phyloP scores from a whole-genome alignment of 2,113 vertebrate genomes.

The Trinectes maculatus region DNA sequence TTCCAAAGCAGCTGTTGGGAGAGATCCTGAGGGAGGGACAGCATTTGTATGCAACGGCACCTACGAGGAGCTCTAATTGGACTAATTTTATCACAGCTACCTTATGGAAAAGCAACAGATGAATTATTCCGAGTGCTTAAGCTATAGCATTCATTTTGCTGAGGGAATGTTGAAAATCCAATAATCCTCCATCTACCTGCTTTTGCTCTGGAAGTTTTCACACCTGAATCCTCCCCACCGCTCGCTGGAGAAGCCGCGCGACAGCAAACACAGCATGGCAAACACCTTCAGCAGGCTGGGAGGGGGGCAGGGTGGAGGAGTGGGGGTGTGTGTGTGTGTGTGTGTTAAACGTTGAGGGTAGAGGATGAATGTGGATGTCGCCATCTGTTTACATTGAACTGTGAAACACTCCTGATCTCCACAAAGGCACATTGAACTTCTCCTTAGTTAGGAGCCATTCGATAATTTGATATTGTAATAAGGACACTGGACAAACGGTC shows the following conservation, averaged over 20 bases:
- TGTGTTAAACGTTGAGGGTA: constrained; percentile 36
- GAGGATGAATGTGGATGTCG: constrained; percentile 1
- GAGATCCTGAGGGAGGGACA: constrained; percentile 45
- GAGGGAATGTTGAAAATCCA: not conserved
- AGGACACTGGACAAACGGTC: not conserved
- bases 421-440: constrained; percentile 25
- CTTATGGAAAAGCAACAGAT: constrained; percentile 57
- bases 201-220: not conserved
- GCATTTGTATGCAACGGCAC: constrained; percentile 71
- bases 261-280: constrained; percentile 24
- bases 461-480: constrained; percentile 1
- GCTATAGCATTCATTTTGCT: constrained; percentile 11
- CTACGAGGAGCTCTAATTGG: constrained; percentile 65
- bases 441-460: constrained; percentile 5
- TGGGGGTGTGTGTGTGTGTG: no score
- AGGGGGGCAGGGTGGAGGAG: no score
- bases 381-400: constrained; percentile 25
- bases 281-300: constrained; percentile 32
- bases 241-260: constrained; percentile 2
- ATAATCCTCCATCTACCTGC: no score
- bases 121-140: constrained; percentile 41
- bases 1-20: constrained; percentile 57
- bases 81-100: constrained; percentile 69
- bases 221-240: constrained; percentile 4
- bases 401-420: constrained; percentile 38